Evolutionary conservation across 2,888 invertebrate species (phyloP), one percentile per base, ranked within the genome.

Genomic region (Amblyjoppa fuscipennis): DNA sequence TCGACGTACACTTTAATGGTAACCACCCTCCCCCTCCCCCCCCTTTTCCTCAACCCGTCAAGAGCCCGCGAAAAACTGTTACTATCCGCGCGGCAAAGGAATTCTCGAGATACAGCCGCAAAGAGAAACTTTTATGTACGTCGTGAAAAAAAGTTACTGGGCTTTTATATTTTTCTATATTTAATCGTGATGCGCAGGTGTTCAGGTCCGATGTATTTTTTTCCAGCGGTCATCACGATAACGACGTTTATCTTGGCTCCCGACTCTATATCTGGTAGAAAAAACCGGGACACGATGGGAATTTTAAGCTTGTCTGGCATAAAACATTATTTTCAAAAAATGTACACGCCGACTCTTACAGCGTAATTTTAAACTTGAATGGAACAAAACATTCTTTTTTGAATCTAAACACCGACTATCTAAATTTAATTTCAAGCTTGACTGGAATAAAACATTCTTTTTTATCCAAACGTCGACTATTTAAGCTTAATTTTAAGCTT

Each of bases 1-100:
- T 25, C 59, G 59, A 41, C 45, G 41, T 25, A 59, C 38, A 64
- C 31, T 20, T 28, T n/a, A 61, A 73, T 74, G 38, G 38, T 61
- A 51, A 41, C 45, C 41, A 1, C 11, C 11, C 41, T 11, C 11
- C 11, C 3, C 41, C 1, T 7, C 13, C 28, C 13, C 11, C 11
- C 0, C 11, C 2, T 2, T 34, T 34, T 11, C 41, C 41, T 11
- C 41, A 9, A 41, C 41, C 11, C 11, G 9, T 11, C 9, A 9
- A 41, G 41, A 41, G 41, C 41, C 41, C 25, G 59, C 25, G 25
- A 59, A 25, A 59, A 11, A 59, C 28, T 11, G 28, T 59, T 59
- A 28, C 59, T 3, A 11, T 28, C 59, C 59, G 59, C 28, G 28
- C 28, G 28, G 25, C 59, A 11, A 59, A 59, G 11, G 25, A 59